Percentiles rank a stretch among this genome's conserved stretches.
These are phyloP conservation scores for Seriola aureovittata DNA, from an alignment of 2,113 vertebrate genomes.

Conservation along the genomic window DNA sequence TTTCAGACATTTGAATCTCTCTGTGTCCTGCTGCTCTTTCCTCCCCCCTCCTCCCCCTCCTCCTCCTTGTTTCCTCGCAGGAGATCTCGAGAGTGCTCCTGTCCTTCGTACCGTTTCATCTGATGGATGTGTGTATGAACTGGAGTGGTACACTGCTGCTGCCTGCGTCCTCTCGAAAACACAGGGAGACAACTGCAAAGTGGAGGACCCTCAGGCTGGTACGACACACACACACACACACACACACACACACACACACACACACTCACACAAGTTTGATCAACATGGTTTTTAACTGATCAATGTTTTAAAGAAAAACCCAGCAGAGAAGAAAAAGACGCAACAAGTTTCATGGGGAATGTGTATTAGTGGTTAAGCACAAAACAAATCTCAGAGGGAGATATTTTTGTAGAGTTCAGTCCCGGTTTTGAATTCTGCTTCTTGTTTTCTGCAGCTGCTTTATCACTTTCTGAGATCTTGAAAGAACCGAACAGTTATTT, in stretches of 20 bases:
- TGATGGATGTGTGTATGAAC: constrained; percentile 85
- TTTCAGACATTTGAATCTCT: neutral
- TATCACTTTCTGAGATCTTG: too few relatives aligned
- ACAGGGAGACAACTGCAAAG: constrained; percentile 90
- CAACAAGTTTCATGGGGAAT: too few relatives aligned
- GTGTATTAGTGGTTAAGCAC: too few relatives aligned
- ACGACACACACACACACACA: constrained; percentile 30
- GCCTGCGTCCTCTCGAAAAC: constrained; percentile 92
- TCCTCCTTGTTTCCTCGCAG: constrained; percentile 68
- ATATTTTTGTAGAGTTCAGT: too few relatives aligned
- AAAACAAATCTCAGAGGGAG: too few relatives aligned
- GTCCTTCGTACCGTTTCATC: constrained; percentile 82
- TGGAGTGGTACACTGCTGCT: constrained; percentile 94
- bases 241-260: neutral
- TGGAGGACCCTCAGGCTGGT: constrained; percentile 93
- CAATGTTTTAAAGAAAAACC: too few relatives aligned
- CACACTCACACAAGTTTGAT: neutral
- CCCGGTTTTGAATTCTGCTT: too few relatives aligned
- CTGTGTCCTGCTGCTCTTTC: neutral
- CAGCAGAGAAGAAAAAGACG: too few relatives aligned
- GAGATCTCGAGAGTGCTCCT: constrained; percentile 92
- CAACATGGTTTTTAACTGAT: too few relatives aligned
- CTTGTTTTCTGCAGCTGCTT: too few relatives aligned
- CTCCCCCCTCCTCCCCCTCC: too few relatives aligned
- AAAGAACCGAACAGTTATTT: too few relatives aligned